Base-by-base conservation (phyloP, 1,140 invertebrate genomes). In the Delia radicum region DNA sequence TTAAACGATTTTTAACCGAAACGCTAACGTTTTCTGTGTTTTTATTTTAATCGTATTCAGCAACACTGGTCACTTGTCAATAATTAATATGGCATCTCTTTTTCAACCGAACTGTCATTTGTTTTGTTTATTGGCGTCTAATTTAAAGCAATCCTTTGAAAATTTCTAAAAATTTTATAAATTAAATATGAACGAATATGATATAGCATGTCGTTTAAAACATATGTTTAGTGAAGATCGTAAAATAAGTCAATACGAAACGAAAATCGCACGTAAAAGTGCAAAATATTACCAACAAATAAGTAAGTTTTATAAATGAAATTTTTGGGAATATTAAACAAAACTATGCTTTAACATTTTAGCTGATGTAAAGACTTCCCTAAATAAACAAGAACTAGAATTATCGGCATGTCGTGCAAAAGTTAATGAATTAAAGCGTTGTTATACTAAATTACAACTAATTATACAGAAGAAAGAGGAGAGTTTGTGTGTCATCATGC, bases 281-380 rank as follows among this genome's bases (percentile, higher is more conserved):
- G 46, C 28, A n/a, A 75, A 75, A 15, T 71, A 72, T 33, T 55
- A 62, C n/a, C 27, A 75, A 37, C 46, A 72, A 21, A 24, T 75
- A 21, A n/a, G 74, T 75, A 24, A 75, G 67, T 61, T 3, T n/a
- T 0, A 7, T 18, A 24, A 62, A 61, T 15, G 13, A 48, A 73
- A 24, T 29, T 1, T 33, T 33, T 7, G 1, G 33, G 1, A 48
- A 2, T 2, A 15, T 18, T n/a, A 27, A 63, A 8, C 24, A 63
- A 26, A n/a, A n/a, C 24, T 67, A 26, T 27, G 18, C 31, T 67
- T 67, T 15, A 2, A 18, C 18, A 31, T 24, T 37, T 3, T 12
- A 69, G 65, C n/a, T 26, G 3, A 31, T 33, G 18, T 69, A 33
- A 69, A 69, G 21, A 69, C 29, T 24, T 21, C 21, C 8, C 15